Evolutionary conservation across 2,888 invertebrate species (phyloP).

Genomic region (Diadegma fenestrale): DNA sequence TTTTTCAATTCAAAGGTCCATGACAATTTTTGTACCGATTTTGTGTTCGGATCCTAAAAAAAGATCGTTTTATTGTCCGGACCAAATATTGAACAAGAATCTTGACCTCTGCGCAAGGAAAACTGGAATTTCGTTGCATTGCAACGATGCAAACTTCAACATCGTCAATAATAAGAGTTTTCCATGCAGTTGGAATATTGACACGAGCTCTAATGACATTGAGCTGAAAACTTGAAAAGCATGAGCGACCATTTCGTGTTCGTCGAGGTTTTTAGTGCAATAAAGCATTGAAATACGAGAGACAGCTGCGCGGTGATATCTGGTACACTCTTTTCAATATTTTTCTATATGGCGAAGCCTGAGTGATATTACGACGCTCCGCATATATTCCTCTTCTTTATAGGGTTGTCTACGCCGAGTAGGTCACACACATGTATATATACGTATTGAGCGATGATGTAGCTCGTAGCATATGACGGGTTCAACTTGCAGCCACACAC

Average conservation of each 20-base stretch:
- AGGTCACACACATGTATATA: conserved; percentile 2
- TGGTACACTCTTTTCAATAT: conserved; percentile 6
- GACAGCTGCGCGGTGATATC: not conserved
- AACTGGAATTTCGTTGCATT: no score
- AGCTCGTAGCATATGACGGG: conserved; percentile 34
- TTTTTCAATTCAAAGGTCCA: not conserved
- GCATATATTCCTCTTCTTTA: not conserved
- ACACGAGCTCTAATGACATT: not conserved
- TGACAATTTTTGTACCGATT: no score
- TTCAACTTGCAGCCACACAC: conserved; percentile 22
- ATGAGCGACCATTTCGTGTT: not conserved
- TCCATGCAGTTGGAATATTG: not conserved
- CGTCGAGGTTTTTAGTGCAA: not conserved
- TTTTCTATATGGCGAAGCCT: conserved; percentile 11
- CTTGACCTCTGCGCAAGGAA: no score
- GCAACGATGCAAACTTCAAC: no score
- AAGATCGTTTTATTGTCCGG: no score
- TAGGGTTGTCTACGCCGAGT: conserved; percentile 7
- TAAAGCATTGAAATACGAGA: conserved; percentile 4
- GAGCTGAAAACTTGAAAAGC: not conserved
- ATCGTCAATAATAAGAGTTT: not conserved
- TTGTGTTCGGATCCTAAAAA: no score
- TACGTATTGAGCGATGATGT: conserved; percentile 1
- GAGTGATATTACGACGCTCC: conserved; percentile 28
- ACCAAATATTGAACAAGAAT: no score